Percentiles rank a stretch among this genome's conserved stretches.
Evolutionary conservation across 2,888 invertebrate genomes (phyloP).

Genomic region (Ischnura elegans): DNA sequence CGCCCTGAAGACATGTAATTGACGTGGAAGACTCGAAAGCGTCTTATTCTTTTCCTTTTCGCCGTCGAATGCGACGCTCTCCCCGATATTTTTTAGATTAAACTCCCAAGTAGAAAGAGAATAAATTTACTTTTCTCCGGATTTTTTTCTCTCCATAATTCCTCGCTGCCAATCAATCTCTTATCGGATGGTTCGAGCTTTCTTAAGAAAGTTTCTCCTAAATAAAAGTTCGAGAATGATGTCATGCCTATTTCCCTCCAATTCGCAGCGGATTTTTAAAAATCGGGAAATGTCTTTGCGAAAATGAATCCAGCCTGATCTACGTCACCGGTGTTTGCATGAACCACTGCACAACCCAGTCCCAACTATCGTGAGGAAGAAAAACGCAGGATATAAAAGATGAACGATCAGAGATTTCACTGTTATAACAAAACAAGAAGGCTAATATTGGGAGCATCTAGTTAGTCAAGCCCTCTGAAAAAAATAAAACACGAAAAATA

Average conservation of each 20-base stretch:
- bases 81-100: neutral
- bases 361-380: too few species aligned
- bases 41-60: neutral
- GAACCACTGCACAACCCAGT: too few species aligned
- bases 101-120: neutral
- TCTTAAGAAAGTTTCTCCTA: neutral
- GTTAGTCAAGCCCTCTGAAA: too few species aligned
- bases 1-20: neutral
- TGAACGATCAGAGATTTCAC: too few species aligned
- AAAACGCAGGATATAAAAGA: too few species aligned
- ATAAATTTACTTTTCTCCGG: neutral
- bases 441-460: too few species aligned
- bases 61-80: neutral
- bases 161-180: neutral
- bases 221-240: neutral
- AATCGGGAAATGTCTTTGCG: too few species aligned
- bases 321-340: too few species aligned
- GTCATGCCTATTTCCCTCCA: neutral
- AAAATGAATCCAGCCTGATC: too few species aligned
- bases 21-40: neutral
- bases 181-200: neutral
- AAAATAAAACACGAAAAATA: too few species aligned
- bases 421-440: too few species aligned
- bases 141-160: too few species aligned
- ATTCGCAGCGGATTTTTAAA: neutral